Evolutionary conservation across 2,888 invertebrate species (phyloP).

Genomic region (Colostygia pectinataria): DNA sequence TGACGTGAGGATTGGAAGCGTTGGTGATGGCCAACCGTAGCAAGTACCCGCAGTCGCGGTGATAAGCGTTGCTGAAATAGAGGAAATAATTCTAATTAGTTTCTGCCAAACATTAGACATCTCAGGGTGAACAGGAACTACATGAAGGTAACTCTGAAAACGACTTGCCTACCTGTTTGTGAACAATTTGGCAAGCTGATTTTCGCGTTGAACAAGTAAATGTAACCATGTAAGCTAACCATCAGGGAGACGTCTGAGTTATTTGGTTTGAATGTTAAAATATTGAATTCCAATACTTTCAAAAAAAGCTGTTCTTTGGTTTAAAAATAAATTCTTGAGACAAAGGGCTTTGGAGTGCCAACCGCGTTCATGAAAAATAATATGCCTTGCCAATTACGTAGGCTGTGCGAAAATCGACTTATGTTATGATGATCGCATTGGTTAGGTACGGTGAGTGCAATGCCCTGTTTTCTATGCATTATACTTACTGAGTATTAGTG

Average conservation of each 20-base stretch:
- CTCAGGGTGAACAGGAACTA: constrained; percentile 9
- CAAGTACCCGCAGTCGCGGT: constrained; percentile 80
- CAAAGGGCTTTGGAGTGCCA: constrained; percentile 27
- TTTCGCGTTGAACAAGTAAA: background rate
- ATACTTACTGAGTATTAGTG: constrained; percentile 34
- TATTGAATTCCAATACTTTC: no score
- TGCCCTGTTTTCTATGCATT: constrained; percentile 31
- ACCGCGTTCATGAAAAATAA: constrained; percentile 34
- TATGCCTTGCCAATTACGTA: constrained; percentile 33
- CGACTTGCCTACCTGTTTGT: background rate
- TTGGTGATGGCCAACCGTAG: constrained; percentile 85
- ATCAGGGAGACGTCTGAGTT: no score
- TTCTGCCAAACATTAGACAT: constrained; percentile 11
- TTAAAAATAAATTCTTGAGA: constrained; percentile 23
- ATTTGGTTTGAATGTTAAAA: no score
- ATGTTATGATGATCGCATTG: constrained; percentile 36
- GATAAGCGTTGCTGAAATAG: constrained; percentile 77
- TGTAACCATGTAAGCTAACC: no score
- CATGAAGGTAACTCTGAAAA: constrained; percentile 11
- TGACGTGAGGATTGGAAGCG: constrained; percentile 75
- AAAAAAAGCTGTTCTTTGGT: background rate
- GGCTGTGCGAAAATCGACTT: constrained; percentile 21
- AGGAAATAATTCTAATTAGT: constrained; percentile 34
- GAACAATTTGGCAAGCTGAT: background rate
- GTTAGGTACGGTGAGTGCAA: constrained; percentile 35